phyloP scores from a whole-genome alignment of 1,140 invertebrate genomes.

The Hyposmocoma kahamanoa region DNA sequence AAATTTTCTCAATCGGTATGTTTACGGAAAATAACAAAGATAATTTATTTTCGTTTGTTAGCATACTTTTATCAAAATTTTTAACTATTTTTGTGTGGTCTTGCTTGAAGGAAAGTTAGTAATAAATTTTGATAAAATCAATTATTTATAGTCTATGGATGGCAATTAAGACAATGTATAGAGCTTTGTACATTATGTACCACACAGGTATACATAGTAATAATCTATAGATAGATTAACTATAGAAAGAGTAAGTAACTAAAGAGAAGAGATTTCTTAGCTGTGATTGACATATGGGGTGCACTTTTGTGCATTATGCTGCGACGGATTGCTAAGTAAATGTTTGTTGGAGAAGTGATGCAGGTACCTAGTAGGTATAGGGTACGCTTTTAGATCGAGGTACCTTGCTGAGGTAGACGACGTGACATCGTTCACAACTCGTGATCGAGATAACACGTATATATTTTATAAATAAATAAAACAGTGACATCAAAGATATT shows the following conservation, averaged over 20 bases:
- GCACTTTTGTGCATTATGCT: slow-evolving; percentile 62
- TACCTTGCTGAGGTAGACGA: not conserved
- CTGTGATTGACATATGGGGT: slow-evolving; percentile 57
- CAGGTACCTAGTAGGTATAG: slow-evolving; percentile 26
- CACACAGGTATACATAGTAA: slow-evolving; percentile 61
- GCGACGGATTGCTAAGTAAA: slow-evolving; percentile 27
- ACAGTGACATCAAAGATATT: slow-evolving; percentile 22
- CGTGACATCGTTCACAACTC: slow-evolving; percentile 2
- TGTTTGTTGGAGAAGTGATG: slow-evolving; percentile 13
- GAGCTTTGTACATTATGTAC: slow-evolving; percentile 70
- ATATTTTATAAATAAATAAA: slow-evolving; percentile 4
- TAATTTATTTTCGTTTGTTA: slow-evolving; percentile 38
- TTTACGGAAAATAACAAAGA: slow-evolving; percentile 31
- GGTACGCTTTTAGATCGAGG: slow-evolving; percentile 26
- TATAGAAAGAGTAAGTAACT: slow-evolving; percentile 43
- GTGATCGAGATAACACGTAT: slow-evolving; percentile 2
- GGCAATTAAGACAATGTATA: slow-evolving; percentile 70
- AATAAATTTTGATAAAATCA: slow-evolving; percentile 71
- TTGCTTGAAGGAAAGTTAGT: slow-evolving; percentile 57
- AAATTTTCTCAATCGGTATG: slow-evolving; percentile 52
- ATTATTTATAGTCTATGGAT: slow-evolving; percentile 65
- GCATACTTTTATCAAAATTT: slow-evolving; percentile 33
- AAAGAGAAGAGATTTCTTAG: slow-evolving; percentile 64
- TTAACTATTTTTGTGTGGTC: slow-evolving; percentile 47
- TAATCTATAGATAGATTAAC: slow-evolving; percentile 45